Percentiles rank a stretch among this genome's conserved stretches.
phyloP scores from a whole-genome alignment of 2,113 vertebrate genomes.

The Otis tarda region DNA sequence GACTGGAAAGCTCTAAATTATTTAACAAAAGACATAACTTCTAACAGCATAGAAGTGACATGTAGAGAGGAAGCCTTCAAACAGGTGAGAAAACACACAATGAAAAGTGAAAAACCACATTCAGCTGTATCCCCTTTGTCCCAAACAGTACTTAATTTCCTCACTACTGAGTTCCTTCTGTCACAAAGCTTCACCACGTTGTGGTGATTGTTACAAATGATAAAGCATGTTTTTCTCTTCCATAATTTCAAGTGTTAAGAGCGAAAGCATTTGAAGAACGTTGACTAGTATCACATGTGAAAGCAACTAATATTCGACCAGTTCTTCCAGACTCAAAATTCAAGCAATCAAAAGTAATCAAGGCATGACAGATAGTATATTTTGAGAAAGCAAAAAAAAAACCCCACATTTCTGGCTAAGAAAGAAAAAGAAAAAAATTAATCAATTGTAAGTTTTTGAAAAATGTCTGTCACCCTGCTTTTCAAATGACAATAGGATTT shows the following conservation, averaged over 20 bases:
- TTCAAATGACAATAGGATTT: neutral
- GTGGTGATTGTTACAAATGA: neutral
- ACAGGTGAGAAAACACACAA: slow-evolving; percentile 58
- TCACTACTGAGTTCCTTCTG: neutral
- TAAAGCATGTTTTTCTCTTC: neutral
- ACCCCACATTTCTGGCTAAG: neutral
- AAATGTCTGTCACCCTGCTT: neutral
- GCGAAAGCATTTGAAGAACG: neutral
- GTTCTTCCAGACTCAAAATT: neutral
- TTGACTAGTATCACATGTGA: neutral
- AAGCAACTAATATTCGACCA: neutral
- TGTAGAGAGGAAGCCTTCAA: slow-evolving; percentile 64
- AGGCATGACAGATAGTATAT: neutral
- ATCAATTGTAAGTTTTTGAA: neutral
- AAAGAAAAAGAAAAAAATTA: neutral
- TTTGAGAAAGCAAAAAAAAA: neutral
- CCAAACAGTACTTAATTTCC: slow-evolving; percentile 29
- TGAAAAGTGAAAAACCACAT: slow-evolving; percentile 50
- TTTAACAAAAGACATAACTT: slow-evolving; percentile 83
- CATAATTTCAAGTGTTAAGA: neutral
- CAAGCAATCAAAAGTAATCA: neutral
- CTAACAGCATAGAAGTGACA: slow-evolving; percentile 73
- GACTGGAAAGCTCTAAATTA: slow-evolving; percentile 76
- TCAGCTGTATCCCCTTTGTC: slow-evolving; percentile 32
- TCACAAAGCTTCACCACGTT: neutral